Evolutionary conservation across 2,797 vertebrate species (phyloP), one percentile per base, ranked within the genome.

Genomic region (Parauchenoglanis ngamensis): DNA sequence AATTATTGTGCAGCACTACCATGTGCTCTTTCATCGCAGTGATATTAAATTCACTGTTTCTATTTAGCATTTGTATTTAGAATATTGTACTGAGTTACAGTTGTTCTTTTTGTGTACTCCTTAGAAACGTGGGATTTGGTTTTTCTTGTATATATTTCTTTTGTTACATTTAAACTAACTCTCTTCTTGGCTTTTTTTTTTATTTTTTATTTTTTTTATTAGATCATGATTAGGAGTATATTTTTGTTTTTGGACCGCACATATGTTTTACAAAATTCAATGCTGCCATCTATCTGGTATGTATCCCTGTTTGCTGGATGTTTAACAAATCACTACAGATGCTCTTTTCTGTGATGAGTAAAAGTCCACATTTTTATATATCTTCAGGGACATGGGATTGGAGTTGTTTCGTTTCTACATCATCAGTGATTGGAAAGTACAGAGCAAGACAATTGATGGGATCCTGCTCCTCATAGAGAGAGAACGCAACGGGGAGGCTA

Each of bases 241-340:
- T 99, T 99, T 95, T 96, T 99, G 93, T 99, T 99, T 95, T 95
- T 99, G 97, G 98, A 99, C 94, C 97, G 98, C 93, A 99, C 98
- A 88, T 99, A 99, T 0, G 98, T 99, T 94, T 97, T 99, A 95
- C 98, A 99, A 94, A 99, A 99, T 95, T 99, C 98, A 93, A 98
- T 99, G 98, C 95, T 99, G 92, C 98, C 98, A 87, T 99, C 98
- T 73, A 99, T 99, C 95, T 99, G 98, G 98, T 99, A 95, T 97
- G 97, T 94, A 88, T 89, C 73, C 21, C 65, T 0, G 0, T 35
- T 40, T 7, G 0, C 11, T 76, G 5, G 21, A 65, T 82, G 15
- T 73, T 46, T 4, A 15, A 77, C 46, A 40, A 35, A 15, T 46
- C 54, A 57, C 21, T 17, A 25, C 11, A 44, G 3, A 15, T 61